Conservation (phyloP, 2,888 invertebrate species). For the Psococerastis gibbosa region DNA sequence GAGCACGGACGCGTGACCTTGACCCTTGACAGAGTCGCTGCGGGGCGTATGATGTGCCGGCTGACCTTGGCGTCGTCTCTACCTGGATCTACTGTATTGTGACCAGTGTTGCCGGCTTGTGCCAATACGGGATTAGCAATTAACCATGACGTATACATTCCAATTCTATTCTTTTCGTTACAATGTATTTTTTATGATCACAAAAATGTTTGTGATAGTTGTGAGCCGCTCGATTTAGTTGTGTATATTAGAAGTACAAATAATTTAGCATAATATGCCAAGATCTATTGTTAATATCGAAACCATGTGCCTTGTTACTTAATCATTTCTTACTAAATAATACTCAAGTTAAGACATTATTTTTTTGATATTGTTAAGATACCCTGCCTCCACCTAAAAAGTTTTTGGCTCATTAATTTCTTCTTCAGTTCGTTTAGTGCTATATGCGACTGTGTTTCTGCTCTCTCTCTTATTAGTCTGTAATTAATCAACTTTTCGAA, state of each 20-base stretch:
- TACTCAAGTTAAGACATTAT: background rate
- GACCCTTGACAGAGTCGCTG: conserved; percentile 11
- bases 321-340: background rate
- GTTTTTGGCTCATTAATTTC: too few species aligned
- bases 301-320: background rate
- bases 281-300: background rate
- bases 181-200: background rate
- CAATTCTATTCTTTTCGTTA: background rate
- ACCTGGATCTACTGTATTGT: conserved; percentile 3
- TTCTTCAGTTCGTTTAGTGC: too few species aligned
- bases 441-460: too few species aligned
- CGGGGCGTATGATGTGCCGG: conserved; percentile 12
- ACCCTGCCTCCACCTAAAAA: too few species aligned
- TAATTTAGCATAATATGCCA: background rate
- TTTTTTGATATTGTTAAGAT: too few species aligned
- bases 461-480: too few species aligned
- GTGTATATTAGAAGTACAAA: background rate
- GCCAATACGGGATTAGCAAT: background rate
- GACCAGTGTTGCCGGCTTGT: conserved; percentile 8
- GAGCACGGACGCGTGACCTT: conserved; percentile 6
- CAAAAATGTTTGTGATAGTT: too few species aligned
- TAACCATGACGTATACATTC: background rate
- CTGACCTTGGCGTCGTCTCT: conserved; percentile 14
- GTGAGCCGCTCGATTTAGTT: too few species aligned
- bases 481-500: too few species aligned